Evolutionary conservation across 2,797 vertebrate genomes (phyloP), one percentile per base, ranked within the genome.

Genomic region (Myripristis murdjan): DNA sequence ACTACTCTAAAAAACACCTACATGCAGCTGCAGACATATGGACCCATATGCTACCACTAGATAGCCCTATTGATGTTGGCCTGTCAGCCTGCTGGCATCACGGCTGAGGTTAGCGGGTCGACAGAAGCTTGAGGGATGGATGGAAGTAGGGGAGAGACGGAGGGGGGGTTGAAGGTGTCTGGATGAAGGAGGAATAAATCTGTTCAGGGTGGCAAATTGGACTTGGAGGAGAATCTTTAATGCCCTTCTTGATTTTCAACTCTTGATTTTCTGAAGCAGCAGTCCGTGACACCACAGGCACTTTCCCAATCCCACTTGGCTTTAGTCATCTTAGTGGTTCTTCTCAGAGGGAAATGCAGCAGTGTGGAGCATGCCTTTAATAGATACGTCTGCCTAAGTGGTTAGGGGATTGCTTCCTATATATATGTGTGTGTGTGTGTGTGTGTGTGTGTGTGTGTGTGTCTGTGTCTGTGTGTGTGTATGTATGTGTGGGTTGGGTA

Each of bases 1-100:
- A 73, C 88, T 71, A 64, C 73, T 81, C 66, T 54, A n/a, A 64
- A 65, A 73, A 69, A 62, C 51, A 37, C 67, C 43, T 53, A 48
- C 72, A 64, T 41, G 53, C 58, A 63, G 48, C 48, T 26, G 12
- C 51, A 73, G 61, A 82, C 70, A 59, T 60, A 75, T 73, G 71
- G 65, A 23, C 43, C 47, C 57, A 69, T 80, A 72, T 62, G 48
- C 64, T 67, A 41, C 64, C 61, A 64, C 31, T 75, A 79, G 64
- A 46, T 70, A 56, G 43, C 14, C 53, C 55, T 77, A 82, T 75
- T 75, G 62, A 87, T 77, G 63, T 31, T 23, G 53, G 24, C 24
- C 16, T 52, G 58, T 60, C 74, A 71, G 47, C 9, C 52, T 49
- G 3, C 22, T 7, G n/a, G 53, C 55, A 48, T 31, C 39, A 10